phyloP scores from a whole-genome alignment of 2,797 vertebrate species.

The Syndactyla subalaris region DNA sequence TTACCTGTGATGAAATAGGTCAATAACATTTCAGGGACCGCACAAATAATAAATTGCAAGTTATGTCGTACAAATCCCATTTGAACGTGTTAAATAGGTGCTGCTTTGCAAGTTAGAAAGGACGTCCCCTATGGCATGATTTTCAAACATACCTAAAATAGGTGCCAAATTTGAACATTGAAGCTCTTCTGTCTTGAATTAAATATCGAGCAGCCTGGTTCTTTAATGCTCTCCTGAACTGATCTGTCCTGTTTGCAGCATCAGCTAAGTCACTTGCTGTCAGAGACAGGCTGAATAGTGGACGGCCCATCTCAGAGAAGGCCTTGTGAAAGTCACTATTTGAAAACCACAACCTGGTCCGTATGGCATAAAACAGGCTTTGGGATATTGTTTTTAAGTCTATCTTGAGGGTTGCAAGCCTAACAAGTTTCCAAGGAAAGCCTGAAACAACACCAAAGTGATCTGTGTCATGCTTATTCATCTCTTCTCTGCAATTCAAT shows the following conservation, averaged over 20 bases:
- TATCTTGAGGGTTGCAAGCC: slow-evolving; percentile 2
- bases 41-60: neutral
- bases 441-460: neutral
- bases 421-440: slow-evolving; percentile 31
- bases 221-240: neutral
- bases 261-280: neutral
- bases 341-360: neutral
- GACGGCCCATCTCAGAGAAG: neutral
- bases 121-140: neutral
- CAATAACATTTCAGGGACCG: neutral
- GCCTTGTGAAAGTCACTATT: neutral
- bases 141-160: neutral
- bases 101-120: neutral
- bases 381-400: neutral
- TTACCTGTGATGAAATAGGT: neutral
- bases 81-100: neutral
- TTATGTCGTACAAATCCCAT: neutral
- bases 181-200: neutral
- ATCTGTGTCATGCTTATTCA: neutral
- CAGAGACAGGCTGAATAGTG: neutral
- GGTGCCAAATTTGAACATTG: neutral
- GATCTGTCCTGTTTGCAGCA: neutral
- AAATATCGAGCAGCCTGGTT: neutral
- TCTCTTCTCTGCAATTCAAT: neutral
- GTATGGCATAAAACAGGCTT: neutral